phyloP scores from a whole-genome alignment of 2,113 vertebrate genomes.

The Dolichotis patagonum region DNA sequence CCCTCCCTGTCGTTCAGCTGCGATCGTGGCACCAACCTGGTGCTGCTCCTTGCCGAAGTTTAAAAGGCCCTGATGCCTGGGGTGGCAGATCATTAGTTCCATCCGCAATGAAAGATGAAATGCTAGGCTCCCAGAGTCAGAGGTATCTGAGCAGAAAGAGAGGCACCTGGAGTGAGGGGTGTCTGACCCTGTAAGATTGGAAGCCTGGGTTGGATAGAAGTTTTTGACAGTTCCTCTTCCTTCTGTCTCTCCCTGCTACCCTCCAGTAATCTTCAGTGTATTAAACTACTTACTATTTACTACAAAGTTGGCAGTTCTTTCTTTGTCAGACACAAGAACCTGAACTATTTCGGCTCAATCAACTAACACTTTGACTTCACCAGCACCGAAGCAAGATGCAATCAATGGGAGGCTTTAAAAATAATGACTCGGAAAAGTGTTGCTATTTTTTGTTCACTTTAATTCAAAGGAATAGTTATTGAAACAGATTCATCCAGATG shows the following conservation, averaged over 20 bases:
- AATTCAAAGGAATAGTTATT: slow-evolving; percentile 53
- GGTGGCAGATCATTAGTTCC: neutral
- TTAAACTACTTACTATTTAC: neutral
- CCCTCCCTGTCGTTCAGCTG: neutral
- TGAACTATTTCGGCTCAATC: neutral
- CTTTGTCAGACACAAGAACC: neutral
- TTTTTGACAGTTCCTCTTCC: neutral
- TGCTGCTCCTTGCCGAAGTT: neutral
- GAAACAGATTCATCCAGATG: neutral
- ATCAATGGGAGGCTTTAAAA: slow-evolving; percentile 49
- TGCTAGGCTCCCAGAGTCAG: neutral
- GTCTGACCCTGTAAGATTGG: neutral
- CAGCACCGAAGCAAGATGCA: neutral
- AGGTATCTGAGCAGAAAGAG: neutral
- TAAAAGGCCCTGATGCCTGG: neutral
- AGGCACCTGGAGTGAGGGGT: neutral
- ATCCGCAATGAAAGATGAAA: neutral
- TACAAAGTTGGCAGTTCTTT: neutral
- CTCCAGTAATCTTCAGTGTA: neutral
- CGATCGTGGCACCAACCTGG: neutral
- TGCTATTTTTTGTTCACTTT: slow-evolving; percentile 4
- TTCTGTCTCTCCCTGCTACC: neutral
- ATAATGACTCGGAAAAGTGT: slow-evolving; percentile 25
- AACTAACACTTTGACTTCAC: neutral
- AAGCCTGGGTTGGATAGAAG: neutral